Conservation (phyloP, 1,140 invertebrate genomes). For the Magallana angulata region DNA sequence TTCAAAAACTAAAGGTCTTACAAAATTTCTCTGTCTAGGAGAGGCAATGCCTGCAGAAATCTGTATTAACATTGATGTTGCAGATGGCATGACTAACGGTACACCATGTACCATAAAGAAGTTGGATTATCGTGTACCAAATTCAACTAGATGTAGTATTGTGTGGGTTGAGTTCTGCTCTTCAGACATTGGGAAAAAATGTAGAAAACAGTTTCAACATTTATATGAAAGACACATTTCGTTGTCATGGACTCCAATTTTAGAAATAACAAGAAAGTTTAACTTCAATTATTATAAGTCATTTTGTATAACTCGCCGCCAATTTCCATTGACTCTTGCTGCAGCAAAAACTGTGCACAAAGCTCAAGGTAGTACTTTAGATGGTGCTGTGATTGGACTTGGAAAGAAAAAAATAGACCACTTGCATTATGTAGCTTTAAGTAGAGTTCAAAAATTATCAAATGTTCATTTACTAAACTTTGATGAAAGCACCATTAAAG, state of each 20-base stretch:
- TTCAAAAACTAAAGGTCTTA: background rate
- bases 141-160: slow-evolving; percentile 34
- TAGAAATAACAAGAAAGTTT: slow-evolving; percentile 42
- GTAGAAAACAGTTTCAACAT: background rate
- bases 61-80: too few species aligned
- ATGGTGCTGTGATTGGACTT: slow-evolving; percentile 46
- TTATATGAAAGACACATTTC: background rate
- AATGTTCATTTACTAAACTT: slow-evolving; percentile 36
- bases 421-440: slow-evolving; percentile 56
- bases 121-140: too few species aligned
- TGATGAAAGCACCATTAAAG: slow-evolving; percentile 43
- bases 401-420: slow-evolving; percentile 45
- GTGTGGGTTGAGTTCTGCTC: slow-evolving; percentile 43
- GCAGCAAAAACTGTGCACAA: slow-evolving; percentile 56
- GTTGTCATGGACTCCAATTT: slow-evolving; percentile 11
- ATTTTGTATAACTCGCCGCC: slow-evolving; percentile 25
- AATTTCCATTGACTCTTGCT: slow-evolving; percentile 47
- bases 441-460: slow-evolving; percentile 43
- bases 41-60: too few species aligned
- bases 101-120: too few species aligned
- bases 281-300: background rate
- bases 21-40: slow-evolving; percentile 21
- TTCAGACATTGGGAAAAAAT: slow-evolving; percentile 4
- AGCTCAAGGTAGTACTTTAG: slow-evolving; percentile 52
- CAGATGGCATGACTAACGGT: too few species aligned